phyloP scores from a whole-genome alignment of 2,797 vertebrate genomes.

The Helostoma temminkii region DNA sequence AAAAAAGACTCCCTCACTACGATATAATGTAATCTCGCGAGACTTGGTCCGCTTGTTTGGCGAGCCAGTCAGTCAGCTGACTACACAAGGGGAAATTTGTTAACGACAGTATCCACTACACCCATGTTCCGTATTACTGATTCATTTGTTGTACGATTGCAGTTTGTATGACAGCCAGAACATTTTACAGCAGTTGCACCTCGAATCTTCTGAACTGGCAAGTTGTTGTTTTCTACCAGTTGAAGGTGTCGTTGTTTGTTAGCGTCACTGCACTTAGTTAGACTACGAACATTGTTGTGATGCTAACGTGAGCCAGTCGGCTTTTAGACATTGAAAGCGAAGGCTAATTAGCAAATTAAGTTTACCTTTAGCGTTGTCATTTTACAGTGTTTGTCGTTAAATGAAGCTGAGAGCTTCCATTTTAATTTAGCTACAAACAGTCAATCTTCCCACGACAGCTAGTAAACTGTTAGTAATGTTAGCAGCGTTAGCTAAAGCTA shows the following conservation, averaged over 20 bases:
- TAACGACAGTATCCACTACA: conserved; percentile 48
- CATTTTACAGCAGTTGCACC: background rate
- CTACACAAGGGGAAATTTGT: conserved; percentile 45
- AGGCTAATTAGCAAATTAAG: accelerated
- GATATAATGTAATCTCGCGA: conserved; percentile 58
- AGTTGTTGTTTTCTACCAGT: conserved; percentile 28
- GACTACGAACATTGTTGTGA: conserved; percentile 58
- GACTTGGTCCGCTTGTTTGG: conserved; percentile 21
- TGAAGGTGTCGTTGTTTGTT: background rate
- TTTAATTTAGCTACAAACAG: background rate
- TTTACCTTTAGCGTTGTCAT: accelerated
- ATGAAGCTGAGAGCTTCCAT: accelerated
- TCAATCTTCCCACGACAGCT: background rate
- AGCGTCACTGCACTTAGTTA: conserved; percentile 24
- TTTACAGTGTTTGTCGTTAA: background rate
- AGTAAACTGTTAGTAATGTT: conserved; percentile 39
- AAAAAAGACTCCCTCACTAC: too few relatives aligned
- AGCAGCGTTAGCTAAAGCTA: conserved; percentile 40
- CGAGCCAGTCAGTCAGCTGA: conserved; percentile 74
- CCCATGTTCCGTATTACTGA: conserved; percentile 56
- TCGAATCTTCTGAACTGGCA: conserved; percentile 54
- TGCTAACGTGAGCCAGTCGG: conserved; percentile 26
- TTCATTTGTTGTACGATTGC: conserved; percentile 27
- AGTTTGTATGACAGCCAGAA: conserved; percentile 16
- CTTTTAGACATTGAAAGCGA: background rate